Base-by-base conservation (phyloP, 2,113 vertebrate species). In the Hystrix brachyura region DNA sequence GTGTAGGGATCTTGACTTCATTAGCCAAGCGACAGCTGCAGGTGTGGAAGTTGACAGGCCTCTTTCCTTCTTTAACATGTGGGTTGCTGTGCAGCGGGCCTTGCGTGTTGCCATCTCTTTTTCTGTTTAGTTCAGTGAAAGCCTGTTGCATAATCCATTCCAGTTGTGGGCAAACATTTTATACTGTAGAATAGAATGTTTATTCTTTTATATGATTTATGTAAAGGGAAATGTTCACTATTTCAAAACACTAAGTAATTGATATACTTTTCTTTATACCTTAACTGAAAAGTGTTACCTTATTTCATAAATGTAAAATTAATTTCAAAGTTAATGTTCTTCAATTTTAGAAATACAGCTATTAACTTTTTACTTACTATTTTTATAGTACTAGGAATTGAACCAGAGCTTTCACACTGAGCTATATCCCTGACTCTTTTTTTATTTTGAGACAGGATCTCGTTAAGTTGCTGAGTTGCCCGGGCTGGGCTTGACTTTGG, bases 301-400 rank as follows among this genome's bases (percentile, higher is more conserved):
- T 12, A 76, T 48, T n/a, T 32, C 23, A 32, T 91, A 84, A 85
- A 94, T 88, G 4, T 48, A 90, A 57, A 46, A 89, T 80, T 94
- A 95, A 80, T 89, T 93, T 95, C 64, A 94, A 94, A 94, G n/a
- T 71, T 88, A 85, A 87, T 15, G 71, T 59, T 91, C 51, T 91
- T 87, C 32, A 64, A 87, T 25, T 93, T 91, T 8, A 46, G 43
- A 90, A 60, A 82, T 93, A 51, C 1, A 67, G 23, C 19, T 93
- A 23, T 69, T 74, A 92, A 29, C 13, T 71, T 71, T 38, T 67
- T 15, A 34, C 29, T 64, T 29, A 29, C n/a, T 38, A 71, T 38
- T 71, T 71, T 71, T 38, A 21, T 18, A 71, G n/a, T 71, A 21
- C 67, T 21, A 38, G 67, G 18, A 7, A 71, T 71, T 69, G n/a